Conservation (phyloP, 2,113 vertebrate species). For the Ginglymostoma cirratum region DNA sequence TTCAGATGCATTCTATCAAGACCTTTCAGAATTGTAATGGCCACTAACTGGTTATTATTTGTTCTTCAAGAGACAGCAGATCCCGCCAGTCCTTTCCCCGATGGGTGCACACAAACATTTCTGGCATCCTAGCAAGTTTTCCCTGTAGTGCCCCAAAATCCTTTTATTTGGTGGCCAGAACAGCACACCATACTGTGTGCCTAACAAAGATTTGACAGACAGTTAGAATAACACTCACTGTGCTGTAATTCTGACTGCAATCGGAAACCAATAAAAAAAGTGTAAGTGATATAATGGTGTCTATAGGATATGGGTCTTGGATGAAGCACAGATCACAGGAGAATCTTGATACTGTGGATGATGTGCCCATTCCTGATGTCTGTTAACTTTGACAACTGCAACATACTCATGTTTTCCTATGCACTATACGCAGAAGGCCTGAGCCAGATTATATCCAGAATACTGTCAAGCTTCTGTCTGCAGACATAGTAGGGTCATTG, state of each 20-base stretch:
- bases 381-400: background rate
- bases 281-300: background rate
- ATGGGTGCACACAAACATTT: background rate
- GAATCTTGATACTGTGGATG: background rate
- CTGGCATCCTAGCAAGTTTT: background rate
- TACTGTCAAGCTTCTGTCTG: background rate
- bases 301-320: background rate
- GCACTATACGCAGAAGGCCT: background rate
- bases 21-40: background rate
- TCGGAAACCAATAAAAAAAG: background rate
- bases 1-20: background rate
- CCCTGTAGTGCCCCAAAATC: background rate
- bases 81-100: background rate
- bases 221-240: background rate
- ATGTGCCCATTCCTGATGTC: background rate
- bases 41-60: background rate
- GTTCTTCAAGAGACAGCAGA: background rate
- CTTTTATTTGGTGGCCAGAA: background rate
- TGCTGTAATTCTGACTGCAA: background rate
- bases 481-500: background rate
- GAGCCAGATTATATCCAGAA: background rate
- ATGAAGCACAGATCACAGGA: background rate
- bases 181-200: background rate
- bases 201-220: background rate
- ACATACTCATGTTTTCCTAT: background rate